A percentile compares a stretch with the other conserved stretches of the same genome.
phyloP scores from a whole-genome alignment of 2,888 invertebrate genomes.

The Melinaea menophilus region DNA sequence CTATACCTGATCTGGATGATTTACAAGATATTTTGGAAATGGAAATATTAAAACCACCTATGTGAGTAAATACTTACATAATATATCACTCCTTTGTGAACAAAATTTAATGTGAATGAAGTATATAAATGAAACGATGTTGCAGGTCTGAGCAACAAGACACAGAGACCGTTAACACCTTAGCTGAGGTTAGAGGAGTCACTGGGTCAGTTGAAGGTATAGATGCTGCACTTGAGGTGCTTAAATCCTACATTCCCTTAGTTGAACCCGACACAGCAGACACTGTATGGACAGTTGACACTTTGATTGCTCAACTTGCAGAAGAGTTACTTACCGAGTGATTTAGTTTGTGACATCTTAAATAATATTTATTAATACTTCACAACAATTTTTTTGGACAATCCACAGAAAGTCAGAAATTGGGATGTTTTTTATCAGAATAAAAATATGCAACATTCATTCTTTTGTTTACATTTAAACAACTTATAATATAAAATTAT shows the following conservation, averaged over 20 bases:
- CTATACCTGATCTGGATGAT: slow-evolving; percentile 72
- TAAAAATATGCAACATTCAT: too few relatives aligned
- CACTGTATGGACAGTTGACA: slow-evolving; percentile 68
- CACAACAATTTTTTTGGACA: too few relatives aligned
- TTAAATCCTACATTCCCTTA: slow-evolving; percentile 58
- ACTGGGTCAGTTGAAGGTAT: slow-evolving; percentile 57
- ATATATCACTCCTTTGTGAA: neutral
- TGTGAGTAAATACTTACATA: slow-evolving; percentile 45
- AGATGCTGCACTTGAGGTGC: slow-evolving; percentile 58
- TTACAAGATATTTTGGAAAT: slow-evolving; percentile 69
- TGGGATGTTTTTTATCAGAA: too few relatives aligned
- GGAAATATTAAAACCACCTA: slow-evolving; percentile 59
- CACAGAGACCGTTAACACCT: slow-evolving; percentile 59
- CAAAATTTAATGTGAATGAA: neutral
- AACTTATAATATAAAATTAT: too few relatives aligned
- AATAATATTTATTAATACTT: too few relatives aligned
- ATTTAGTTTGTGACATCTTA: neutral
- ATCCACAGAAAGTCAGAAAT: too few relatives aligned
- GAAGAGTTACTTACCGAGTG: slow-evolving; percentile 40
- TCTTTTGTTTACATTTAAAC: too few relatives aligned
- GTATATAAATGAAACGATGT: slow-evolving; percentile 7
- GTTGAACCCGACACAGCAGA: slow-evolving; percentile 62
- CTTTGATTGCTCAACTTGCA: slow-evolving; percentile 58
- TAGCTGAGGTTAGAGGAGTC: slow-evolving; percentile 62
- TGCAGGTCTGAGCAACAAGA: slow-evolving; percentile 55